Evolutionary conservation across 1,140 invertebrate species (phyloP), one percentile per base, ranked within the genome.

Genomic region (Heliothis subflexa): DNA sequence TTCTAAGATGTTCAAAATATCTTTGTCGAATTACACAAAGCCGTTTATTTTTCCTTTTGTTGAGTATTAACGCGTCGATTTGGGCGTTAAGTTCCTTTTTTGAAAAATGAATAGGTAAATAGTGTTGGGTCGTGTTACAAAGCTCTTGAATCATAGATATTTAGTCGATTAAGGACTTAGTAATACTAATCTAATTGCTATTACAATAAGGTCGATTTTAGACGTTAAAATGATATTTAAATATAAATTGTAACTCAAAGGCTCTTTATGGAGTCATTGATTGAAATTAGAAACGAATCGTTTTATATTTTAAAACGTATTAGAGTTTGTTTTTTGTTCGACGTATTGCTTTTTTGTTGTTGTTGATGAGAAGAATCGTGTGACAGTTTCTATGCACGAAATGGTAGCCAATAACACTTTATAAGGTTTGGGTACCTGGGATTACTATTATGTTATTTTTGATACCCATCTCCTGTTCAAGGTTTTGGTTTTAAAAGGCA

Each of bases 81-180:
- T 93, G 91, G 93, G 91, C 92, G 93, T 93, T 91, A 91, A 91
- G 89, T 93, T 93, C 92, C 91, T 91, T 93, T 92, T 93, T 93
- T 93, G 88, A 89, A 89, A 93, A 94, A 93, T 94, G 93, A 93
- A 94, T 94, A 93, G 91, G 91, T 94, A 93, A 93, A 94, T 94
- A 94, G 87, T 91, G 87, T 81, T 78, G 90, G 79, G 77, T 94
- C 93, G 78, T 87, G 85, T 94, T 93, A 86, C 91, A 90, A 88
- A 90, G 86, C 86, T 84, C 83, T 83, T 81, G 78, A 86, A 89
- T 85, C 78, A 86, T 83, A 83, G 84, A 79, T 81, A 70, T 83
- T 85, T 84, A 82, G 79, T 74, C 73, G 21, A 81, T 78, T 77
- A 73, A 40, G 25, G 40, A 84, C 72, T 78, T 64, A 75, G 54